These are phyloP conservation scores for Esox lucius DNA, from an alignment of 2,797 vertebrate species.

Conservation along the genomic window DNA sequence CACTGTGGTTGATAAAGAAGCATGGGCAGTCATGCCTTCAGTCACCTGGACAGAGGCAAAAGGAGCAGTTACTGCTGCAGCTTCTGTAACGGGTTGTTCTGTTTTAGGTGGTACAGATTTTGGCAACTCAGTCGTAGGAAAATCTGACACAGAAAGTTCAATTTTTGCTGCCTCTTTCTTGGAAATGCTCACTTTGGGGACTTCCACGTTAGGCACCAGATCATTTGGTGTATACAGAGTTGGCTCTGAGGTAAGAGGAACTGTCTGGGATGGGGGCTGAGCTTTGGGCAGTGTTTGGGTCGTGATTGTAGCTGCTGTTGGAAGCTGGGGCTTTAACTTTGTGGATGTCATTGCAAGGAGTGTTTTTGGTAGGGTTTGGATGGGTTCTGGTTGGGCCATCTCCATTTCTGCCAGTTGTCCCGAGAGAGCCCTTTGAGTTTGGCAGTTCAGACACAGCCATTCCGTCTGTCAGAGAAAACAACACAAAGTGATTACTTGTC, in stretches of 20 bases:
- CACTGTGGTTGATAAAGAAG: slow-evolving; percentile 29
- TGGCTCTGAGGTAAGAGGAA: slow-evolving; percentile 23
- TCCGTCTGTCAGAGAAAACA: slow-evolving; percentile 80
- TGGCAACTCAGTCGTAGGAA: slow-evolving; percentile 8
- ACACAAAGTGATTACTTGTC: slow-evolving; percentile 30
- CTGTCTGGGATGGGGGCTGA: slow-evolving; percentile 33
- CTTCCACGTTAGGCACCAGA: not conserved
- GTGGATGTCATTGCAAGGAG: slow-evolving; percentile 41
- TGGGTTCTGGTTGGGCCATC: slow-evolving; percentile 56
- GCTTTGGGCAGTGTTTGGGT: slow-evolving; percentile 26
- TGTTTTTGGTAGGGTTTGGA: slow-evolving; percentile 45
- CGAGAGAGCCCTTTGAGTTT: slow-evolving; percentile 89
- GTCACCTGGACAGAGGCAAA: slow-evolving; percentile 17
- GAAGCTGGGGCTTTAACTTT: slow-evolving; percentile 32
- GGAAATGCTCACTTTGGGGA: slow-evolving; percentile 5
- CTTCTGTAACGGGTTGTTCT: slow-evolving; percentile 30
- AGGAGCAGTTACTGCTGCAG: slow-evolving; percentile 8
- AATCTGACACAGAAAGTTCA: slow-evolving; percentile 13
- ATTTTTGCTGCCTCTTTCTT: slow-evolving; percentile 29
- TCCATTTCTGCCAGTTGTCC: slow-evolving; percentile 85
- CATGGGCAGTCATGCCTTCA: slow-evolving; percentile 16
- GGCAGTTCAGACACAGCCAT: slow-evolving; percentile 98
- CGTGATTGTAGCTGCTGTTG: not conserved
- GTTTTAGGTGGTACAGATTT: slow-evolving; percentile 31
- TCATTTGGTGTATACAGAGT: slow-evolving; percentile 21